Conservation (phyloP, 2,888 invertebrate genomes). For the Tenthredo notha region DNA sequence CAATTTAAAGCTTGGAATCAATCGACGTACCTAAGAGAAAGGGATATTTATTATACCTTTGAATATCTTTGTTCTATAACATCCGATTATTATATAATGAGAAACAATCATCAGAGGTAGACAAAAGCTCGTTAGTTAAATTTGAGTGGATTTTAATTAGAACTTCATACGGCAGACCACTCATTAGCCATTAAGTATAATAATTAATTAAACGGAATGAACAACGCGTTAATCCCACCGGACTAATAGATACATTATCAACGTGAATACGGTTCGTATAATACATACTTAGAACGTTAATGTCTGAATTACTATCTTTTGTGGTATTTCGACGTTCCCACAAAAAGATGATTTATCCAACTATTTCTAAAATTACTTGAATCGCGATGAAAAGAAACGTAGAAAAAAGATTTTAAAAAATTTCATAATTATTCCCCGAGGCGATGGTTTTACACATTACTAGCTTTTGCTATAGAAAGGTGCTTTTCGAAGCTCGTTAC, state of each 20-base stretch:
- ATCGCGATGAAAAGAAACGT: background rate
- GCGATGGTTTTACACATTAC: background rate
- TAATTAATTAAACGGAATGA: constrained; percentile 40
- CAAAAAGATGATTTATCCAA: background rate
- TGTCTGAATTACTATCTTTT: background rate
- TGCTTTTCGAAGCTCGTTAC: too few relatives aligned
- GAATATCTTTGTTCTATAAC: background rate
- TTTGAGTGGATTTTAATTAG: constrained; percentile 43
- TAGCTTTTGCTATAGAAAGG: too few relatives aligned
- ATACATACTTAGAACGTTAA: background rate
- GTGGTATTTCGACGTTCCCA: background rate
- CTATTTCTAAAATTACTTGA: background rate
- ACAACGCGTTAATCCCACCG: constrained; percentile 22
- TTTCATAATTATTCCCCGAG: background rate
- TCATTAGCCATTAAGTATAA: constrained; percentile 39
- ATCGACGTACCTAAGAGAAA: background rate
- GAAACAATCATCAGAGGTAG: background rate
- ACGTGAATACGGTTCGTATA: background rate
- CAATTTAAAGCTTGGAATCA: background rate
- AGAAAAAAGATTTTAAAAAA: background rate
- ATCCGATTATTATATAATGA: background rate
- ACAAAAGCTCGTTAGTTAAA: background rate
- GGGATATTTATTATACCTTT: too few relatives aligned
- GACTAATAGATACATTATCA: constrained; percentile 19
- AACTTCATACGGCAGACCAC: constrained; percentile 30